Evolutionary conservation across 2,888 invertebrate genomes (phyloP).

Genomic region (Leptothorax acervorum): DNA sequence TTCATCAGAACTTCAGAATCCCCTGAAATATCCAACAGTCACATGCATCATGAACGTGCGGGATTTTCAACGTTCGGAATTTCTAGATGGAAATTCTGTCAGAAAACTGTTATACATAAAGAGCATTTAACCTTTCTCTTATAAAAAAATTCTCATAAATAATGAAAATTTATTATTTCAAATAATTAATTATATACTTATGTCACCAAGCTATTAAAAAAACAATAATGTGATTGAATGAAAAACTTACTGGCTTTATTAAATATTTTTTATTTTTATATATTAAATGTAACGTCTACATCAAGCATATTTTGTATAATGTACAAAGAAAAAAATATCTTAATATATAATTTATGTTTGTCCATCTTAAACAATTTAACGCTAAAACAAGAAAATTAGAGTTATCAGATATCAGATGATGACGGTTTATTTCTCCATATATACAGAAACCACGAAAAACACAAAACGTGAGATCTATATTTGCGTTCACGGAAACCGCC

Average conservation of each 20-base stretch:
- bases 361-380: background rate
- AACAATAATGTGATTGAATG: background rate
- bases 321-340: background rate
- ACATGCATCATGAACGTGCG: constrained; percentile 1
- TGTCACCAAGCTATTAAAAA: too few relatives aligned
- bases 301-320: background rate
- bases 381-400: background rate
- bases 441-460: constrained; percentile 57
- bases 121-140: background rate
- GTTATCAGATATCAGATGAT: background rate
- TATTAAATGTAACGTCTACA: background rate
- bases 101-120: background rate
- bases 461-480: constrained; percentile 83
- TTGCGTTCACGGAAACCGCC: constrained; percentile 48
- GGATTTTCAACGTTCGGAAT: background rate
- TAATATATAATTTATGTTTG: background rate
- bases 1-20: constrained; percentile 65
- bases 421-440: background rate
- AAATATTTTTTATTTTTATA: background rate
- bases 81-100: constrained; percentile 5
- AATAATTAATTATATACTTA: background rate
- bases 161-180: background rate
- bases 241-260: background rate
- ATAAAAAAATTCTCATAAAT: background rate
- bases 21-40: constrained; percentile 29